Evolutionary conservation across 30 jellyfish, hydroid and myxozoan species (phyloP).

Genomic region (Phacellophora camtschatica): DNA sequence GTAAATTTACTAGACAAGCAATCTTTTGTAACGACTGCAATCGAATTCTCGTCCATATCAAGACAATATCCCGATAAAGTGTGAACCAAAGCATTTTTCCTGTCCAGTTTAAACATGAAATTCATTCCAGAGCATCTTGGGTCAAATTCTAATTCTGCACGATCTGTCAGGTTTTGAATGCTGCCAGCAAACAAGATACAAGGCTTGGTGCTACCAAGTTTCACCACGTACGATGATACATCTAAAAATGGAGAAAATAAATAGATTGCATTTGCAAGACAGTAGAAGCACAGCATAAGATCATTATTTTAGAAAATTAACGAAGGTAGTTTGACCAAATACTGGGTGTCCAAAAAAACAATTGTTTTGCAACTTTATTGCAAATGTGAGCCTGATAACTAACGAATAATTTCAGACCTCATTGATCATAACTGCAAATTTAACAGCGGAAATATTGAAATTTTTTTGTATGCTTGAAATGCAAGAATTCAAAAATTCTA

Average conservation of each 20-base stretch:
- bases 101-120: slow-evolving; percentile 65
- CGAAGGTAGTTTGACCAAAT: too few species aligned
- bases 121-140: slow-evolving; percentile 64
- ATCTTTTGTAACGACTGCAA: slow-evolving; percentile 9
- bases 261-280: too few species aligned
- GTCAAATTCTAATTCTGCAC: slow-evolving; percentile 1
- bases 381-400: too few species aligned
- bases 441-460: too few species aligned
- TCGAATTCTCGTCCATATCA: slow-evolving; percentile 7
- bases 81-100: slow-evolving; percentile 36
- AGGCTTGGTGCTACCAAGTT: slow-evolving; percentile 46
- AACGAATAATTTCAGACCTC: too few species aligned
- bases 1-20: slow-evolving; percentile 5
- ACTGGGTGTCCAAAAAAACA: too few species aligned
- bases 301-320: too few species aligned
- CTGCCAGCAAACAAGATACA: slow-evolving; percentile 12
- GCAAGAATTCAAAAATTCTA: too few species aligned
- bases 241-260: slow-evolving; percentile 19
- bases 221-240: slow-evolving; percentile 57
- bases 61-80: slow-evolving; percentile 64
- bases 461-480: too few species aligned
- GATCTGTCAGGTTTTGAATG: slow-evolving; percentile 23
- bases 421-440: too few species aligned
- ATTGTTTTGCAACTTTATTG: too few species aligned
- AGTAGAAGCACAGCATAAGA: too few species aligned